phyloP scores from a whole-genome alignment of 1,140 invertebrate genomes.

The Hesperophylax magnus region DNA sequence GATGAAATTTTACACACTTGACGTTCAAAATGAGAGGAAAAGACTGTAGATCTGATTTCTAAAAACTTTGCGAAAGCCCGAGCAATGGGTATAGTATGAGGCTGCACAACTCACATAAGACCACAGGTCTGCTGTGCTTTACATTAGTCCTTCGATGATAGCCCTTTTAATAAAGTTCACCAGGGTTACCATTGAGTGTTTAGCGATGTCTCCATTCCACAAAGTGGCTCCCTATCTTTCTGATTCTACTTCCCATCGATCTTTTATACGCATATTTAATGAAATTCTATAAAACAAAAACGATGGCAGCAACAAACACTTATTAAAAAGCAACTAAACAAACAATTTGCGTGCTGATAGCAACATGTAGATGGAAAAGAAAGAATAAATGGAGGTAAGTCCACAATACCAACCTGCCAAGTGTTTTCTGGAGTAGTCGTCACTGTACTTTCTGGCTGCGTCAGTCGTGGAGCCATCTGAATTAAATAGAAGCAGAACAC shows the following conservation, averaged over 20 bases:
- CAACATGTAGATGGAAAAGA: neutral
- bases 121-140: no score
- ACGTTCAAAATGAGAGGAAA: no score
- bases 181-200: no score
- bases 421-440: conserved; percentile 70
- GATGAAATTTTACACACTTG: no score
- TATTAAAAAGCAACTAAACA: neutral
- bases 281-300: neutral
- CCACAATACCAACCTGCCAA: conserved; percentile 66
- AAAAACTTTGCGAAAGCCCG: no score
- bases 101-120: no score
- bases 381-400: neutral
- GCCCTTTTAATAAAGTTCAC: no score
- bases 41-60: no score
- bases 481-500: conserved; percentile 66
- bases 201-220: neutral
- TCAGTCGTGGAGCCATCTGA: conserved; percentile 69
- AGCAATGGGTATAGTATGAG: no score
- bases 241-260: neutral
- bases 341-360: neutral
- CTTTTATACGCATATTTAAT: neutral
- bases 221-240: neutral
- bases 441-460: conserved; percentile 66
- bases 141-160: no score
- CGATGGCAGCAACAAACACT: neutral